phyloP scores from a whole-genome alignment of 2,888 invertebrate genomes.

The Heliconius aoede region DNA sequence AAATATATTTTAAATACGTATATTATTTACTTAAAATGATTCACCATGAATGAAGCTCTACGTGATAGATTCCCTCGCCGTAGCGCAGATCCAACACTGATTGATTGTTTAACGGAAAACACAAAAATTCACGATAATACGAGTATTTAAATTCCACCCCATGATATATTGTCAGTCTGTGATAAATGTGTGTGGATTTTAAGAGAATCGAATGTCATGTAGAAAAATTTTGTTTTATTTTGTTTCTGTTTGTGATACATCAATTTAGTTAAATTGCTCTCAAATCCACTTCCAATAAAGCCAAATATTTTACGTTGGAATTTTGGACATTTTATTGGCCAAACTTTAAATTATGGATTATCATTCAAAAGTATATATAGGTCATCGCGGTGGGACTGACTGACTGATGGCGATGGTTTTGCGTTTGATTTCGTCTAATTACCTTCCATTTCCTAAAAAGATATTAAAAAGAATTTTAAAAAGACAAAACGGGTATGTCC shows the following conservation, averaged over 20 bases:
- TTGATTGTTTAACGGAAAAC: slow-evolving; percentile 57
- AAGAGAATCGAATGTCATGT: slow-evolving; percentile 29
- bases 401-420: too few species aligned
- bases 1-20: too few species aligned
- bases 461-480: too few species aligned
- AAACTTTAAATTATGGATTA: too few species aligned
- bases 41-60: slow-evolving; percentile 23
- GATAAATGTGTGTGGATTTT: slow-evolving; percentile 35
- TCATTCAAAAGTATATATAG: too few species aligned
- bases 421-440: too few species aligned
- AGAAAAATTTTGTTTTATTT: slow-evolving; percentile 8
- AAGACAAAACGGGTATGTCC: not conserved
- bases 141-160: slow-evolving; percentile 40
- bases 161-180: slow-evolving; percentile 39
- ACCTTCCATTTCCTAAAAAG: too few species aligned
- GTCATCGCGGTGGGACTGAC: too few species aligned
- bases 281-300: not conserved
- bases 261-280: not conserved
- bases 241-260: not conserved
- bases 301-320: not conserved
- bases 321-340: not conserved
- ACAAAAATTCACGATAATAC: slow-evolving; percentile 48
- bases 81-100: slow-evolving; percentile 56
- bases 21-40: too few species aligned
- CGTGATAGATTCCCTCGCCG: slow-evolving; percentile 46